These are phyloP conservation scores for Dolichoris vasculosae DNA, from an alignment of 1,140 invertebrate species.

Conservation along the genomic window DNA sequence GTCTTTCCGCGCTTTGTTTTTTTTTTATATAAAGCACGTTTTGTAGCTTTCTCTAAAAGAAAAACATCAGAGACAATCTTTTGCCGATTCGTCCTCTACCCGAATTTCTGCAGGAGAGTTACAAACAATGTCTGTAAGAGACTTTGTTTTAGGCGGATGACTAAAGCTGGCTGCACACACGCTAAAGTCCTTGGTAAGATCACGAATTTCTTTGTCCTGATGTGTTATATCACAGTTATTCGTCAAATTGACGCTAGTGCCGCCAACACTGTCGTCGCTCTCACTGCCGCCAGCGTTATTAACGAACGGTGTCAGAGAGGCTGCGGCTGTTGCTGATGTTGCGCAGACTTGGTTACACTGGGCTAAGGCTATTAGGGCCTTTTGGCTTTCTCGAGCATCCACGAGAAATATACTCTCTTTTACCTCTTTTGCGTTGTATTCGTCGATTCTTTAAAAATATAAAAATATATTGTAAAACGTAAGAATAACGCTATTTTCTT, in stretches of 20 bases:
- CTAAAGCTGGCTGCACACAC: constrained; percentile 69
- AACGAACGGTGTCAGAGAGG: background rate
- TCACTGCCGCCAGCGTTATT: constrained; percentile 36
- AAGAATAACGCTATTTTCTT: too few species aligned
- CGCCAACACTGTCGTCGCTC: constrained; percentile 54
- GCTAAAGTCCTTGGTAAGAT: constrained; percentile 70
- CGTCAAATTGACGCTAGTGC: constrained; percentile 56
- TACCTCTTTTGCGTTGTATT: constrained; percentile 85
- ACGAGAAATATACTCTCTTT: constrained; percentile 89
- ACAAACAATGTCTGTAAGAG: constrained; percentile 55
- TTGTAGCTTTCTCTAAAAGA: constrained; percentile 59
- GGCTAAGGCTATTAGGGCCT: constrained; percentile 76
- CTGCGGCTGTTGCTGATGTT: constrained; percentile 57
- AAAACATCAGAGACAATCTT: constrained; percentile 71
- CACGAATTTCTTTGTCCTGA: constrained; percentile 66
- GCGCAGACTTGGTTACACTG: constrained; percentile 66
- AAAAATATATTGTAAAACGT: background rate
- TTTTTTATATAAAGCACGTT: constrained; percentile 63
- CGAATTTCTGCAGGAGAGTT: constrained; percentile 58
- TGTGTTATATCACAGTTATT: constrained; percentile 57
- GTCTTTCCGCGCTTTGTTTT: background rate
- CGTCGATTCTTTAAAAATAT: constrained; percentile 79
- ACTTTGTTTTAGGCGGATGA: constrained; percentile 58
- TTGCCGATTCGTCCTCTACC: constrained; percentile 66
- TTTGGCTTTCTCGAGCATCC: constrained; percentile 85